Evolutionary conservation across 2,797 vertebrate genomes (phyloP).

Genomic region (Silurus aristotelis): DNA sequence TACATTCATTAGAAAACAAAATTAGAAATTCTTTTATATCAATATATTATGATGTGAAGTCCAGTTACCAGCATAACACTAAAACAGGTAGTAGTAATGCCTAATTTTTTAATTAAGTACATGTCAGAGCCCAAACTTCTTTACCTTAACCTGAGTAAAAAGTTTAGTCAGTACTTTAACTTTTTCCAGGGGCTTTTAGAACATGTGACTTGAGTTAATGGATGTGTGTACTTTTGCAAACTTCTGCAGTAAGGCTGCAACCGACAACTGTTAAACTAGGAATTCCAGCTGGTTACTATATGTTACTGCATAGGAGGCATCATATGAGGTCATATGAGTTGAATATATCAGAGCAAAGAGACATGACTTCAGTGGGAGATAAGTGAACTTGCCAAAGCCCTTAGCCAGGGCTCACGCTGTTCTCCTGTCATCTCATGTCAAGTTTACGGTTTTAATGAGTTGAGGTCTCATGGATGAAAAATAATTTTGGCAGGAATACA

Average conservation of each 20-base stretch:
- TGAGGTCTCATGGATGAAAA: background rate
- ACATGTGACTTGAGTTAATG: too few species aligned
- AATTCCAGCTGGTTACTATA: background rate
- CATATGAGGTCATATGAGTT: background rate
- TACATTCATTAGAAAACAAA: too few species aligned
- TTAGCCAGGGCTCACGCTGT: background rate
- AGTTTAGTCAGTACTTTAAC: too few species aligned
- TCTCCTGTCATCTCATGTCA: background rate
- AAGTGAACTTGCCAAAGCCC: background rate
- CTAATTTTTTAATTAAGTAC: too few species aligned
- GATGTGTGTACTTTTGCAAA: too few species aligned
- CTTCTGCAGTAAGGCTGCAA: background rate
- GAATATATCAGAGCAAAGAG: background rate
- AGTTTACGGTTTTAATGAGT: background rate
- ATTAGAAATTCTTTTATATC: too few species aligned
- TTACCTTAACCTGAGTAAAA: too few species aligned
- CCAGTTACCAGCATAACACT: too few species aligned
- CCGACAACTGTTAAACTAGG: background rate
- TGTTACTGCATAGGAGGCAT: background rate
- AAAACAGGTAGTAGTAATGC: too few species aligned
- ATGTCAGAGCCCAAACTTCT: too few species aligned
- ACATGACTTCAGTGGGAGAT: background rate
- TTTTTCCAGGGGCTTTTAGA: too few species aligned
- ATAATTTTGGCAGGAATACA: background rate
- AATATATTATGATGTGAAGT: too few species aligned